Conservation (phyloP, 2,113 vertebrate species). For the Solea solea region DNA sequence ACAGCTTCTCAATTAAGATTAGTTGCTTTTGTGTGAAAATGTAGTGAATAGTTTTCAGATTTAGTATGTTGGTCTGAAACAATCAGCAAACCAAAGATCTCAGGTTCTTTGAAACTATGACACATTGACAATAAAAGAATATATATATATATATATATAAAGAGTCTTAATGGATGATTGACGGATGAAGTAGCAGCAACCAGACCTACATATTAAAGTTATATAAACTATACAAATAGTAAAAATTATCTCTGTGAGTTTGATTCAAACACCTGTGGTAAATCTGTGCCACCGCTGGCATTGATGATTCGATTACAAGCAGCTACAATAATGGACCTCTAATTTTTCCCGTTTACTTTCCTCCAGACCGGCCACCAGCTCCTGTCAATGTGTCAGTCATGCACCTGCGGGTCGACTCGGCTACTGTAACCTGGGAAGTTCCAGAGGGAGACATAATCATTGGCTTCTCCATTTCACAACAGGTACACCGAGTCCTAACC, state of each 20-base stretch:
- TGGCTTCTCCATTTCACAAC: constrained; percentile 96
- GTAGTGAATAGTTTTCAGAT: too few relatives aligned
- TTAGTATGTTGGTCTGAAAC: too few relatives aligned
- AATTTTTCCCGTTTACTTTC: not conserved
- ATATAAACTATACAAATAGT: not conserved
- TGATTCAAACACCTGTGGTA: constrained; percentile 1
- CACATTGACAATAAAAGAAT: too few relatives aligned
- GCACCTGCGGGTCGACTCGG: constrained; percentile 94
- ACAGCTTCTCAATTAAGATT: too few relatives aligned
- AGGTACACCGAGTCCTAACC: constrained; percentile 81
- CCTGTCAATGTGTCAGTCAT: constrained; percentile 97
- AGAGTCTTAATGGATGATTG: too few relatives aligned
- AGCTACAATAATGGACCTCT: constrained; percentile 12
- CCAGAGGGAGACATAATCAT: constrained; percentile 96
- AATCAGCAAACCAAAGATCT: too few relatives aligned
- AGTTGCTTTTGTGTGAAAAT: too few relatives aligned
- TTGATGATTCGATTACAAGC: constrained; percentile 1
- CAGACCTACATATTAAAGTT: too few relatives aligned
- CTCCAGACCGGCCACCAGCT: constrained; percentile 90
- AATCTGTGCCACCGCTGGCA: not conserved
- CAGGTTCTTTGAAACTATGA: too few relatives aligned
- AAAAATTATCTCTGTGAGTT: not conserved
- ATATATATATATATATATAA: too few relatives aligned
- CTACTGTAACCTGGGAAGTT: constrained; percentile 96
- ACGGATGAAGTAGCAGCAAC: too few relatives aligned